Evolutionary conservation across 2,797 vertebrate genomes (phyloP).

Genomic region (Argentina silus): DNA sequence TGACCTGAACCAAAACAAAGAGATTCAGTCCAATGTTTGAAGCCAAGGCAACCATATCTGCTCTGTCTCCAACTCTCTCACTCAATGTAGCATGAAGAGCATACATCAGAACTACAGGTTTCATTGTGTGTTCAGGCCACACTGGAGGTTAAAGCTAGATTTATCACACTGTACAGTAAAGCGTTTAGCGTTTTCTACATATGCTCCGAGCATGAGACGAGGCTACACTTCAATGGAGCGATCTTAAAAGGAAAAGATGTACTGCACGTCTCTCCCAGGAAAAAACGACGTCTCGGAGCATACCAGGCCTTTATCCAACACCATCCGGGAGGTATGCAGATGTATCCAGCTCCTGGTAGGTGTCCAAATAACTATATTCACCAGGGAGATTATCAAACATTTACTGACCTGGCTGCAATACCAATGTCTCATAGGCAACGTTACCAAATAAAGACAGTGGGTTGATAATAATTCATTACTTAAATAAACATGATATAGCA

Average conservation of each 20-base stretch:
- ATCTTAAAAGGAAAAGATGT: conserved; percentile 30
- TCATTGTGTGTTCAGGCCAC: conserved; percentile 24
- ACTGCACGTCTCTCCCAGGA: conserved; percentile 50
- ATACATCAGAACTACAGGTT: conserved; percentile 36
- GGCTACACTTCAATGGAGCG: conserved; percentile 30
- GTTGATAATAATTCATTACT: conserved; percentile 67
- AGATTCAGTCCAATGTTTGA: conserved; percentile 5
- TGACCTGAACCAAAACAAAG: conserved; percentile 6
- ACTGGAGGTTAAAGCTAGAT: conserved; percentile 38
- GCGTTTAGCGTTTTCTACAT: conserved; percentile 36
- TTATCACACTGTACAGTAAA: conserved; percentile 37
- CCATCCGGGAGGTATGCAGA: conserved; percentile 52
- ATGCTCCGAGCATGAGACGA: conserved; percentile 21
- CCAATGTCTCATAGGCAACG: conserved; percentile 45
- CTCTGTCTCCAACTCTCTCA: background rate
- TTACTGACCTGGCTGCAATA: conserved; percentile 41
- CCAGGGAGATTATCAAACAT: conserved; percentile 56
- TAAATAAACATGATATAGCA: conserved; percentile 64
- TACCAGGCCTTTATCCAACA: conserved; percentile 49
- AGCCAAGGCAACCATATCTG: conserved; percentile 24
- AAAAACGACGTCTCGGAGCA: conserved; percentile 51
- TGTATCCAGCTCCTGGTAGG: conserved; percentile 51
- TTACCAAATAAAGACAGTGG: conserved; percentile 41
- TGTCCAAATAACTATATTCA: conserved; percentile 38
- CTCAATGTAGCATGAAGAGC: conserved; percentile 29